Percentiles rank a stretch among this genome's conserved stretches.
phyloP scores from a whole-genome alignment of 2,797 vertebrate species.

The Mareca strepera region DNA sequence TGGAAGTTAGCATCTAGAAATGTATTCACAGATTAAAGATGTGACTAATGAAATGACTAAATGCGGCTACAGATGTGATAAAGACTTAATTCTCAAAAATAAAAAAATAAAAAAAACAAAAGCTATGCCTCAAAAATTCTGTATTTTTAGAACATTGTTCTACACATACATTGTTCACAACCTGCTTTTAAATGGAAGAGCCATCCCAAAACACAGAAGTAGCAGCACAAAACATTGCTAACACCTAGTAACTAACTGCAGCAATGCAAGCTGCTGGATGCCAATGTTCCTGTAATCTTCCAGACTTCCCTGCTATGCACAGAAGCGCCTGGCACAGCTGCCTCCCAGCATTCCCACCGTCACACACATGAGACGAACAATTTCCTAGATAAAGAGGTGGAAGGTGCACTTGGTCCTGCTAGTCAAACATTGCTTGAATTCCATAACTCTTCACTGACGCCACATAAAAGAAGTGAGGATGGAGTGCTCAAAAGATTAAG shows the following conservation, averaged over 20 bases:
- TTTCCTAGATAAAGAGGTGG: neutral
- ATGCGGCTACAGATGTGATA: no score
- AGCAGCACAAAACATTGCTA: neutral
- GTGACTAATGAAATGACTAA: no score
- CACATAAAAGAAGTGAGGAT: neutral
- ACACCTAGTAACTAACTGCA: neutral
- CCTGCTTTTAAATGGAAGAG: neutral
- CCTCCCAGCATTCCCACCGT: neutral
- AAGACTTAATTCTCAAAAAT: neutral
- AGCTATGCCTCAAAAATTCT: fast-evolving
- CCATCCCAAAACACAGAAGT: neutral
- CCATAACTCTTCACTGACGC: neutral
- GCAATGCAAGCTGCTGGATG: neutral
- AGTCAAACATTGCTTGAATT: neutral
- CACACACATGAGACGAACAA: fast-evolving
- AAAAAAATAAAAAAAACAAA: neutral
- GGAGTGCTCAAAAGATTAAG: neutral
- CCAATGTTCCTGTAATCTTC: neutral
- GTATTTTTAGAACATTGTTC: fast-evolving
- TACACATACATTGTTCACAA: neutral
- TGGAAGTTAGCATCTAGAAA: fast-evolving
- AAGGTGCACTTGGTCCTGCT: neutral
- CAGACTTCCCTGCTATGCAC: no score
- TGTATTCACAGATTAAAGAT: fast-evolving
- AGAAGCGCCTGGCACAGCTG: neutral